Base-by-base conservation (phyloP, 2,113 vertebrate species). In the Diadophis punctatus region DNA sequence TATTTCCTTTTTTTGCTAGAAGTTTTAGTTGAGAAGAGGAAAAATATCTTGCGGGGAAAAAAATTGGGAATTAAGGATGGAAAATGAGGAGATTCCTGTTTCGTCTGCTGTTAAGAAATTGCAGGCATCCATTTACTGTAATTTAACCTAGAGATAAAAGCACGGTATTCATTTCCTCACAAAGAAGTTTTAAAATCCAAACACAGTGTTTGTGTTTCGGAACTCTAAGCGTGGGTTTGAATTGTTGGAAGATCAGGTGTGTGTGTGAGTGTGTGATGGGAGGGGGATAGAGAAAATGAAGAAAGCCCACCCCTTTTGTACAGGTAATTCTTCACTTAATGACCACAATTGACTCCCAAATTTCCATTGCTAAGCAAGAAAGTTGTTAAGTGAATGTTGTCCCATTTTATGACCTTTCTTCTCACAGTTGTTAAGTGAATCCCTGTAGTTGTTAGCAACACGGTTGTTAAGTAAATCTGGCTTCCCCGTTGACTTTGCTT, bases 31-130 rank as follows among this genome's bases (percentile, higher is more conserved):
- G 63, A 68, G 4, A 68, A 68, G 4, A 34, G 6, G n/a, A 34
- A 34, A 74, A 2, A 74, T 74, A 18, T 18, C 1, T 63, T 56
- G 20, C 1, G 1, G 58, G 22, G 6, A 3, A 27, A 58, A 58
- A n/a, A n/a, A 68, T 68, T 74, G n/a, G 63, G 63, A 74, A 74
- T 74, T 68, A 14, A 68, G 60, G 12, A 16, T 60, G 91, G 87
- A 94, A 49, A 91, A 94, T 88, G 20, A 90, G 51, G 91, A 90
- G 90, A 94, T 94, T 51, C 90, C 84, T 14, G 0, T 43, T 95
- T 91, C 7, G 4, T 84, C 74, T 43, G n/a, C 74, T 84, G 74
- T 84, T 85, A 85, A 85, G 18, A 85, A 85, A 85, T 23, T 46
- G 39, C n/a, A 85, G 2, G 80, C 34, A 43, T 85, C 7, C 80